Evolutionary conservation across 1,140 invertebrate species (phyloP).

Genomic region (Drosophila jambulina): DNA sequence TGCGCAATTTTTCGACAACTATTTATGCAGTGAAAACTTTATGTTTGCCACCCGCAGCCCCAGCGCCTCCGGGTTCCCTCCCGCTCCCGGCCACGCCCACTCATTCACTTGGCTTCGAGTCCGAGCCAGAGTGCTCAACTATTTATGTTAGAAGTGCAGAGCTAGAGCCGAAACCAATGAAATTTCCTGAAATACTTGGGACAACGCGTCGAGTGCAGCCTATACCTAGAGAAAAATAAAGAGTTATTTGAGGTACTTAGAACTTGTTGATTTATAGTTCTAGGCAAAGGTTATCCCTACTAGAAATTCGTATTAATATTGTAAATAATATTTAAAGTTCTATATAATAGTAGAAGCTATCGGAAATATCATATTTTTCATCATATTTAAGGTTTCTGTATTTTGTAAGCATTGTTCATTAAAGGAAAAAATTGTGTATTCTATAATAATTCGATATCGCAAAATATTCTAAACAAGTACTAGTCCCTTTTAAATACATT

Average conservation of each 20-base stretch:
- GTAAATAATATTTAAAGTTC: not conserved
- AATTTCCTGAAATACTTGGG: constrained; percentile 79
- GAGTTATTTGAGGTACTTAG: not conserved
- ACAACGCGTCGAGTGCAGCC: constrained; percentile 78
- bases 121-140: constrained; percentile 66
- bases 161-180: constrained; percentile 79
- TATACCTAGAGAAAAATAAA: constrained; percentile 3
- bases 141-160: constrained; percentile 75
- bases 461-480: not conserved
- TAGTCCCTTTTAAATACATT: too few species aligned
- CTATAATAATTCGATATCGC: too few species aligned
- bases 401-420: not conserved
- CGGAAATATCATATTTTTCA: not conserved
- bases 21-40: constrained; percentile 71
- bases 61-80: too few species aligned
- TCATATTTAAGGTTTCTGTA: not conserved
- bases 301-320: not conserved
- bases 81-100: constrained; percentile 17
- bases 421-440: too few species aligned
- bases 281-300: not conserved
- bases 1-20: constrained; percentile 72
- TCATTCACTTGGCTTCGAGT: constrained; percentile 49
- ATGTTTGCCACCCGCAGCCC: constrained; percentile 40
- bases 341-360: not conserved
- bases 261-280: not conserved